Conservation (phyloP, 2,797 vertebrate species). For the Luscinia megarhynchos region DNA sequence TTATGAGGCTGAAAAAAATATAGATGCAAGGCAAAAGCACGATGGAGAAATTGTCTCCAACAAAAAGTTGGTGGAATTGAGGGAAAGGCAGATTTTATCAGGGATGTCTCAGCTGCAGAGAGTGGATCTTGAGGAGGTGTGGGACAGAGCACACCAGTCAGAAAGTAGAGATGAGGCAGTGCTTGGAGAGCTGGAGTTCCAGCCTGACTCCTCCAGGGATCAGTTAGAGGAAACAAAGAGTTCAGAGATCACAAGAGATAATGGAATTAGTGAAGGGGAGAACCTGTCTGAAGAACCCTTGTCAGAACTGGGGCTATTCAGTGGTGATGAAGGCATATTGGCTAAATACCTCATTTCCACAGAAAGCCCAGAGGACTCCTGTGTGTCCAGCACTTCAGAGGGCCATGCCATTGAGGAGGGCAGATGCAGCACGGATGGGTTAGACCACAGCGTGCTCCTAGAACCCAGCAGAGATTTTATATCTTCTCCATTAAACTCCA, state of each 20-base stretch:
- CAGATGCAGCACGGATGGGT: conserved; percentile 72
- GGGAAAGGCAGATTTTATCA: conserved; percentile 56
- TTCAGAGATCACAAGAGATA: conserved; percentile 12
- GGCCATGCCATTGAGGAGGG: conserved; percentile 72
- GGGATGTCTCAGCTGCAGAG: neutral
- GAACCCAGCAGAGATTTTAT: conserved; percentile 65
- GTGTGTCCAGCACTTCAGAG: conserved; percentile 66
- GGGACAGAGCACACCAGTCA: conserved; percentile 10
- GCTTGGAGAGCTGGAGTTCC: conserved; percentile 8
- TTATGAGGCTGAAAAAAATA: conserved; percentile 58
- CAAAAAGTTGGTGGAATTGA: conserved; percentile 58
- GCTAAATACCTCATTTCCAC: conserved; percentile 81
- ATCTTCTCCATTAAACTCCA: neutral
- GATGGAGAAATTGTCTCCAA: conserved; percentile 58
- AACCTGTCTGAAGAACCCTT: neutral
- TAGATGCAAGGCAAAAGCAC: conserved; percentile 37
- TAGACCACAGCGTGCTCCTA: conserved; percentile 74
- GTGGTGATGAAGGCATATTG: conserved; percentile 72
- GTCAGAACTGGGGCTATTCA: neutral
- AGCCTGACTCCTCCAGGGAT: neutral
- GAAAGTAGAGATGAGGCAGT: conserved; percentile 50
- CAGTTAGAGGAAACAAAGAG: conserved; percentile 60
- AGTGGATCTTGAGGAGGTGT: conserved; percentile 51
- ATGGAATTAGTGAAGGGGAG: neutral
- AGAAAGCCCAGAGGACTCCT: conserved; percentile 56